Base-by-base conservation (phyloP, 2,888 invertebrate species). In the Lasioglossum zephyrum region DNA sequence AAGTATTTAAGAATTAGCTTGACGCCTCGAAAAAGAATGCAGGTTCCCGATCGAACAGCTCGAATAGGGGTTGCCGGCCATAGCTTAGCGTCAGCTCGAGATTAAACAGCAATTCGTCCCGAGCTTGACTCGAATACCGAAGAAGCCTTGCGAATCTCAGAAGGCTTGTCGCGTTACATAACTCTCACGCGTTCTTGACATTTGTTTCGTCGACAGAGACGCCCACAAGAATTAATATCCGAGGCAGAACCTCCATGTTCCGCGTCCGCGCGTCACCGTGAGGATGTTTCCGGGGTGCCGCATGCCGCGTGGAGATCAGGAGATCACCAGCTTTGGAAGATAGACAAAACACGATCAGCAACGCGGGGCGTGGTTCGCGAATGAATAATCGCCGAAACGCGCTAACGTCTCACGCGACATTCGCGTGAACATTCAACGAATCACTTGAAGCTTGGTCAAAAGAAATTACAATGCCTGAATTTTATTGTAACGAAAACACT, bases 271-370 rank as follows among this genome's bases (percentile, higher is more conserved):
- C 16, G 69, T 31, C 69, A 22, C 36, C 36, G 22, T 2, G 22
- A 53, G 53, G 53, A 53, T 53, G 53, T 53, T 53, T 53, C 53
- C 53, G 53, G 53, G 53, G 3, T 53, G 53, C 53, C 53, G 22
- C 22, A 0, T 53, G 53, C 53, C 53, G 8, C 53, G 22, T 53
- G 53, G 22, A 53, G 53, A 53, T 53, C 53, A 53, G 22, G 53
- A 53, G 53, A 53, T 53, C 53, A 53, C 53, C 22, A 22, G 8
- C 22, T 53, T 22, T 22, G 53, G 22, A 22, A 22, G 88, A 88
- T 86, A 88, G 88, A 88, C 88, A 76, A 88, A 88, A 88, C 86
- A 86, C 75, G 75, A 88, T 86, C 76, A 79, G 78, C 66, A 47
- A 77, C 11, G 22, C 22, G 79, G 85, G 87, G 85, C 79, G 85